Percentiles rank a stretch among this genome's conserved stretches.
phyloP scores from a whole-genome alignment of 2,113 vertebrate genomes.

The Chloebia gouldiae region DNA sequence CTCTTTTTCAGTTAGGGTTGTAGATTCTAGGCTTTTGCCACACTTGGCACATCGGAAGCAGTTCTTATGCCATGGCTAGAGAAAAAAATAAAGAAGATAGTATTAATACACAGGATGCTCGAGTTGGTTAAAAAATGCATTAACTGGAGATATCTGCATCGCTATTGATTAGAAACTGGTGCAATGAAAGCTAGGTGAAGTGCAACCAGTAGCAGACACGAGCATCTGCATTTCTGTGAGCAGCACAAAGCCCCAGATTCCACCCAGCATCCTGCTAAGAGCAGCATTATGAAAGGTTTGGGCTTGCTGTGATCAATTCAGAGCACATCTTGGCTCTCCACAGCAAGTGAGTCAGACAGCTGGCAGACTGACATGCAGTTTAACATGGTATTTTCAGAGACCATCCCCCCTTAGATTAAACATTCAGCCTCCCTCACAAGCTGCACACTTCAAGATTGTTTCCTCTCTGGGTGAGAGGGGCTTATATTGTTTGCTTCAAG shows the following conservation, averaged over 20 bases:
- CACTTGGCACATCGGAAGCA: constrained; percentile 97
- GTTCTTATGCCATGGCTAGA: constrained; percentile 94
- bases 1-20: constrained; percentile 94
- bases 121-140: background rate
- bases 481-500: background rate
- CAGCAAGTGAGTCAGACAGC: fast-evolving
- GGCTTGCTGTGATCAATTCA: background rate
- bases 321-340: background rate
- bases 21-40: constrained; percentile 94
- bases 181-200: background rate
- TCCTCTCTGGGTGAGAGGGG: background rate
- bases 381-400: background rate
- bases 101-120: background rate
- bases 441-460: background rate
- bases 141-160: background rate
- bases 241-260: background rate
- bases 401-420: background rate
- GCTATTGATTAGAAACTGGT: background rate
- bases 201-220: background rate
- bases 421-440: background rate
- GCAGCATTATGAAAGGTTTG: background rate
- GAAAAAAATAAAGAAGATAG: background rate
- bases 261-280: background rate
- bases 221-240: background rate
- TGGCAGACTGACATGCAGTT: background rate